Conservation (phyloP, 2,888 invertebrate species). For the Amblyjoppa fuscipennis region DNA sequence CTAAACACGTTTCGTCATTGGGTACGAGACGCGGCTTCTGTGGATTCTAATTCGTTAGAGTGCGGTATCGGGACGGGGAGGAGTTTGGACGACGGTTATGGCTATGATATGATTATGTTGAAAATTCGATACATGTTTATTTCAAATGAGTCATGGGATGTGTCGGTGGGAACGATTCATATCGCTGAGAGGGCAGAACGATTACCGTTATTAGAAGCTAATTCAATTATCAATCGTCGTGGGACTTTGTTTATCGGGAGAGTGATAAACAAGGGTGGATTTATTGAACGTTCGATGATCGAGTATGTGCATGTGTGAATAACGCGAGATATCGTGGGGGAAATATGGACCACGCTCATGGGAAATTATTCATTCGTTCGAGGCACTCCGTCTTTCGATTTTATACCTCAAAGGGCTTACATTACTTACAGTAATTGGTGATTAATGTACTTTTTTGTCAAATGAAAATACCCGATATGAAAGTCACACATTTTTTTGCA, state of each 20-base stretch:
- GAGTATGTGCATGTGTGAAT: background rate
- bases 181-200: slow-evolving; percentile 2
- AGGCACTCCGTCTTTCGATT: too few relatives aligned
- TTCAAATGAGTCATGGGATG: slow-evolving; percentile 1
- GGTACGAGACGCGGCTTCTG: background rate
- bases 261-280: slow-evolving; percentile 1
- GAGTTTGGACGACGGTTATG: background rate
- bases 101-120: background rate
- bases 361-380: background rate
- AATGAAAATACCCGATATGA: too few relatives aligned
- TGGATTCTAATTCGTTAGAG: slow-evolving; percentile 10
- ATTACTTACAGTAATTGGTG: too few relatives aligned
- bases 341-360: background rate
- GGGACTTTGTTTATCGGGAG: slow-evolving; percentile 1
- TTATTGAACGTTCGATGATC: background rate
- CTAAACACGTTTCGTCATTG: background rate
- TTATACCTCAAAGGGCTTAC: too few relatives aligned
- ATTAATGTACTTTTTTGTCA: too few relatives aligned
- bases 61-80: background rate
- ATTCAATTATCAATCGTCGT: slow-evolving; percentile 45
- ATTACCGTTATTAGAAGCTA: slow-evolving; percentile 52
- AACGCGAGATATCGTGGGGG: background rate
- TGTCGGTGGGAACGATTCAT: slow-evolving; percentile 11
- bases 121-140: slow-evolving; percentile 17
- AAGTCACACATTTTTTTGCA: too few relatives aligned